Evolutionary conservation across 2,113 vertebrate genomes (phyloP), one percentile per base, ranked within the genome.

Genomic region (Festucalex cinctus): DNA sequence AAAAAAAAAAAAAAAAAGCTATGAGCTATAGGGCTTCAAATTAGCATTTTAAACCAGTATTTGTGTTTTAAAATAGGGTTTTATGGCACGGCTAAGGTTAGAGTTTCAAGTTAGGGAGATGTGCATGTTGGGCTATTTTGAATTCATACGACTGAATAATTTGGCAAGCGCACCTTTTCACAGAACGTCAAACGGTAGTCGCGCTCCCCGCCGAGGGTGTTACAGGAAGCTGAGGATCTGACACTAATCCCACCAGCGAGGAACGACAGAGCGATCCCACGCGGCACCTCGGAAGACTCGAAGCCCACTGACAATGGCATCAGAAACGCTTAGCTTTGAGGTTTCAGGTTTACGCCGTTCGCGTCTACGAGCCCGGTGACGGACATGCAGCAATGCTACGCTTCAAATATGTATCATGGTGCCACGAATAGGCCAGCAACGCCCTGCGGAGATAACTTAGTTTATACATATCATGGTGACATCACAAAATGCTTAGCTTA

Each of bases 211-310:
- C 80, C 68, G 76, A 86, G 87, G 81, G 76, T 83, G 86, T 87
- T 56, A 70, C 65, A 77, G 76, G 77, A n/a, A 76, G 58, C 58
- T 78, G 80, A 77, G 85, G 85, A 86, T 89, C 86, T 86, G 67
- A 78, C 74, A 81, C 81, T 89, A 88, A 89, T 89, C 87, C 84
- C 76, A 77, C 69, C 84, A 68, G 70, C 79, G 83, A 88, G 79
- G 85, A n/a, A 73, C 84, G 78, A 44, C 60, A 2, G 32, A 76
- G 69, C 78, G 79, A 87, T 81, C 74, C 83, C 73, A 49, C 32
- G 28, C 70, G 22, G 56, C 75, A 76, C 72, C 73, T 68, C 12
- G 0, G 41, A 44, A 70, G 80, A 76, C 72, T 84, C 80, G 65
- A 51, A 51, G 20, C 74, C 81, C 84, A 78, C 68, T 85, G 81